Evolutionary conservation across 1,140 invertebrate genomes (phyloP), one percentile per base, ranked within the genome.

Genomic region (roundworm (Caenorhabditis elegans)): DNA sequence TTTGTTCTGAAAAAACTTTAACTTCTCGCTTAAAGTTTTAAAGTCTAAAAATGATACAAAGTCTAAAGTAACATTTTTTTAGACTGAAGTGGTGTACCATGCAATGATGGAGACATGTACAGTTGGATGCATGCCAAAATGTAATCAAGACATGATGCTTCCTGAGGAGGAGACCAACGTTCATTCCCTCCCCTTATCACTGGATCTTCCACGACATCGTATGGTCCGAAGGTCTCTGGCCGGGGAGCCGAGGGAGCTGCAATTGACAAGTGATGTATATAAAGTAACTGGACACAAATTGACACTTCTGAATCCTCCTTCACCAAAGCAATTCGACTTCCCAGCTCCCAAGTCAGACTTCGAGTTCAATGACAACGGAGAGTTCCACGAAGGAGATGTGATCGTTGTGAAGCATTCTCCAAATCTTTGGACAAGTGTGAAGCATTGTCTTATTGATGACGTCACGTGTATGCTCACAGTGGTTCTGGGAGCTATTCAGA

Each of bases 21-120:
- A n/a, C n/a, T n/a, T n/a, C n/a, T n/a, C n/a, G n/a, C n/a, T n/a
- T n/a, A n/a, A n/a, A n/a, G n/a, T n/a, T n/a, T n/a, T n/a, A n/a
- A n/a, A n/a, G n/a, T n/a, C n/a, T n/a, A n/a, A n/a, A n/a, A n/a
- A n/a, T n/a, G n/a, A n/a, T n/a, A n/a, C n/a, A n/a, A n/a, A n/a
- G n/a, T n/a, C n/a, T n/a, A n/a, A n/a, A n/a, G n/a, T n/a, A n/a
- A n/a, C n/a, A n/a, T n/a, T n/a, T 46, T 77, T 77, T 28, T 24
- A 77, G 76, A 77, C 76, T 22, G 76, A 77, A 49, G 48, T 77
- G 13, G 48, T 77, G 31, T 77, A 77, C 24, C 46, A 77, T 19
- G 46, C 76, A 5, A 77, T 49, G 76, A 34, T 70, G 11, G 60
- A 70, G 11, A 70, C 60, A 1, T 70, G 60, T 13, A 39, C 60